Percentiles rank a stretch among this genome's conserved stretches.
Evolutionary conservation across 2,113 vertebrate genomes (phyloP).

Genomic region (Gobius niger): DNA sequence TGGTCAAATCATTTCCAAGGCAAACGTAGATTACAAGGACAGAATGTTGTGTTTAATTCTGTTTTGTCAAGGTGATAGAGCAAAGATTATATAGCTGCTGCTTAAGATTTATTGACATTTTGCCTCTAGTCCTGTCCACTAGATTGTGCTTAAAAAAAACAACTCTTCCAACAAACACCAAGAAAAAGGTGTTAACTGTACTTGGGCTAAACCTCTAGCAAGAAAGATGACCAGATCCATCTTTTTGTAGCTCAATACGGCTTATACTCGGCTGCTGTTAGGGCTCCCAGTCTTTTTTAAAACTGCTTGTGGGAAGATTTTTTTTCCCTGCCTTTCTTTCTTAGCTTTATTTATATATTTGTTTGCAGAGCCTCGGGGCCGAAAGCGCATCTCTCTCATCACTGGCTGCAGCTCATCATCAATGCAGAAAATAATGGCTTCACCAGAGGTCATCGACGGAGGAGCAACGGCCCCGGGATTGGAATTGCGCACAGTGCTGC

Average conservation of each 20-base stretch:
- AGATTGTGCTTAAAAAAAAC: not conserved
- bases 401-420: constrained; percentile 76
- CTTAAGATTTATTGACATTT: not conserved
- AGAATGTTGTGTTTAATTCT: no score
- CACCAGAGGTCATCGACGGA: constrained; percentile 74
- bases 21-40: no score
- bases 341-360: constrained; percentile 32
- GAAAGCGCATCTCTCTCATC: constrained; percentile 77
- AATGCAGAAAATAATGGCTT: constrained; percentile 79
- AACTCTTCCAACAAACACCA: constrained; percentile 20
- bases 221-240: constrained; percentile 69
- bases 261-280: constrained; percentile 57
- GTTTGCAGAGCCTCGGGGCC: constrained; percentile 61
- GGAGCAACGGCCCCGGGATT: constrained; percentile 66
- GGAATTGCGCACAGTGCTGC: constrained; percentile 62
- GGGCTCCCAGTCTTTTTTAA: constrained; percentile 52
- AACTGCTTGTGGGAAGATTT: constrained; percentile 72
- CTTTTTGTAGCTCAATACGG: constrained; percentile 59
- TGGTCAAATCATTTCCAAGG: no score
- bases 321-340: constrained; percentile 33
- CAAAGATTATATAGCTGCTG: no score
- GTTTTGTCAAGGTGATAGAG: no score
- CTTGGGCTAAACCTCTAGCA: constrained; percentile 56
- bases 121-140: not conserved
- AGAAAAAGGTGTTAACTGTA: constrained; percentile 34